Base-by-base conservation (phyloP, 1,140 invertebrate genomes). In the Penaeus chinensis region DNA sequence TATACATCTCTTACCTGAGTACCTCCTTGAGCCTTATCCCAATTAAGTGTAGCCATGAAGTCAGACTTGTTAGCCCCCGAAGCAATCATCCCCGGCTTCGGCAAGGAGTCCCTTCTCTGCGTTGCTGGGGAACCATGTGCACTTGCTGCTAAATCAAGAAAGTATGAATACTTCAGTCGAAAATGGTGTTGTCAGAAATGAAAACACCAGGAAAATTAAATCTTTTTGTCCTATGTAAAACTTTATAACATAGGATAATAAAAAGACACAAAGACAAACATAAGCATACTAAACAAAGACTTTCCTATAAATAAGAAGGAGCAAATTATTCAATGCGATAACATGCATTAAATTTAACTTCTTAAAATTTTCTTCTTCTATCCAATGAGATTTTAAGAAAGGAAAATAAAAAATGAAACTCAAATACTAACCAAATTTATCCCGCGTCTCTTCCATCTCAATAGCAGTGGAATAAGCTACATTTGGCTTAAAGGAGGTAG, bases 381-480 rank as follows among this genome's bases (percentile, higher is more conserved):
- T 84, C 69, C 19, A 47, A 24, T 37, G 16, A 24, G 19, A 83
- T n/a, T 11, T 47, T 71, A 47, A 42, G 61, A 24, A 47, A 69
- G n/a, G 71, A 71, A 32, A n/a, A 13, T 16, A 7, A 74, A 24
- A 54, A 74, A n/a, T 22, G 62, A 69, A 27, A 60, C 22, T 76
- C 24, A 78, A 47, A 18, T 37, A 87, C 89, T 66, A 65, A 89
- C 89, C 89, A 89, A 83, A 89, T 42, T 95, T 96, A 89, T 97
- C 96, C 19, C 96, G 93, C 90, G 95, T 95, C 91, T 97, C 96
- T 77, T 97, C 96, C 92, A 95, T 95, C 92, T 98, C 97, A 63
- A 97, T 93, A 85, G 95, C 95, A 1, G 95, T 95, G 22, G 95
- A 95, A 91, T 98, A 98, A 0, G 98, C 92, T 7, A 95, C 93